A percentile compares a stretch with the other conserved stretches of the same genome.
phyloP scores from a whole-genome alignment of 2,113 vertebrate genomes.

The Dipodomys spectabilis region DNA sequence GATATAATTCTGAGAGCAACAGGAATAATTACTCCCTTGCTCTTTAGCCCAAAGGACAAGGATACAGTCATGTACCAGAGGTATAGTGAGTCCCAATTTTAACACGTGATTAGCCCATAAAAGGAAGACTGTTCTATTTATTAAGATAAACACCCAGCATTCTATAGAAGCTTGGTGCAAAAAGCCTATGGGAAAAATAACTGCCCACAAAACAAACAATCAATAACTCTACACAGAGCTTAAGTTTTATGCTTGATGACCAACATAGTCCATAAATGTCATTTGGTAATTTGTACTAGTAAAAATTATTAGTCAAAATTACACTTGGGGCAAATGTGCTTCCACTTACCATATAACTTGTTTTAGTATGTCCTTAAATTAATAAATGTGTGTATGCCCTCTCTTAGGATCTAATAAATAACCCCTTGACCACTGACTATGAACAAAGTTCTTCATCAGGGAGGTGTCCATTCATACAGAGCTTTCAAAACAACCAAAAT shows the following conservation, averaged over 20 bases:
- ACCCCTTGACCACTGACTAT: slow-evolving; percentile 46
- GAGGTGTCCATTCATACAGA: slow-evolving; percentile 1
- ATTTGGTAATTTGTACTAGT: slow-evolving; percentile 78
- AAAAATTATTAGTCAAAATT: slow-evolving; percentile 81
- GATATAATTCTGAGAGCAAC: slow-evolving; percentile 23
- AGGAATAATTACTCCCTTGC: not conserved
- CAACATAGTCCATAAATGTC: slow-evolving; percentile 83
- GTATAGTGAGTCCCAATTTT: slow-evolving; percentile 64
- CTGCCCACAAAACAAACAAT: slow-evolving; percentile 73
- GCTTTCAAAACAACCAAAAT: slow-evolving; percentile 11
- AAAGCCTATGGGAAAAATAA: not conserved
- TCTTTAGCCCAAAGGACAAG: slow-evolving; percentile 22
- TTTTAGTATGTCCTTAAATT: slow-evolving; percentile 74
- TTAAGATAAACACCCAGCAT: slow-evolving; percentile 70
- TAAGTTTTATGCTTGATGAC: slow-evolving; percentile 77
- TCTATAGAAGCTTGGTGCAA: slow-evolving; percentile 67
- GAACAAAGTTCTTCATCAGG: slow-evolving; percentile 52
- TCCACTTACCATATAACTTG: slow-evolving; percentile 64
- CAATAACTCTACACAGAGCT: slow-evolving; percentile 76
- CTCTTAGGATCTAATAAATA: slow-evolving; percentile 77
- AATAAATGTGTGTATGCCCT: slow-evolving; percentile 65
- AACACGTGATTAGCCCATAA: slow-evolving; percentile 73
- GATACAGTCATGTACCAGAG: slow-evolving; percentile 34
- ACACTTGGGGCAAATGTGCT: slow-evolving; percentile 56
- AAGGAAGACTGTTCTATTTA: slow-evolving; percentile 75